phyloP scores from a whole-genome alignment of 2,797 vertebrate genomes.

The Lacerta viridis region DNA sequence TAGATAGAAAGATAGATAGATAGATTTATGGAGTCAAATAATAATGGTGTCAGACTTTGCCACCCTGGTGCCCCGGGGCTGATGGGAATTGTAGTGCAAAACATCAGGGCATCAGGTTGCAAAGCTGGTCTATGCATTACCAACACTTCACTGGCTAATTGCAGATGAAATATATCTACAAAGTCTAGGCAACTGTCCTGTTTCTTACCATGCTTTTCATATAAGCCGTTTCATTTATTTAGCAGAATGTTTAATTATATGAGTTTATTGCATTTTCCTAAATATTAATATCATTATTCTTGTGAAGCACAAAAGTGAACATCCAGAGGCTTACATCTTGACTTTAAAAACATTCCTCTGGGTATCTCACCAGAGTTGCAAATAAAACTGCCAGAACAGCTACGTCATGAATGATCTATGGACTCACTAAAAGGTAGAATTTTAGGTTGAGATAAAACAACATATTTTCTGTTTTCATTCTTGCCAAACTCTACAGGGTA shows the following conservation, averaged over 20 bases:
- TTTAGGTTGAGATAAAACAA: constrained; percentile 10
- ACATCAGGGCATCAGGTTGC: too few species aligned
- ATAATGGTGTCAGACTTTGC: too few species aligned
- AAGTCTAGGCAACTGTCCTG: too few species aligned
- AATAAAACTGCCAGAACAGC: not conserved
- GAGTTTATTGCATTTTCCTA: constrained; percentile 22
- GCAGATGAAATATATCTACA: not conserved
- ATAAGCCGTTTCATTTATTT: constrained; percentile 8
- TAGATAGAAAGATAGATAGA: too few species aligned
- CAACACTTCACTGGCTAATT: not conserved
- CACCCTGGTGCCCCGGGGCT: too few species aligned
- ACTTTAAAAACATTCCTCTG: constrained; percentile 10
- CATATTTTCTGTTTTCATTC: not conserved
- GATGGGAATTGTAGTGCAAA: too few species aligned
- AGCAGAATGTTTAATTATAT: constrained; percentile 19
- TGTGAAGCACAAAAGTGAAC: constrained; percentile 2
- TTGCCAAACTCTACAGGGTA: not conserved
- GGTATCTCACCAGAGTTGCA: constrained; percentile 8
- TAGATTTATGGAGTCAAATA: too few species aligned
- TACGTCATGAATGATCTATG: constrained; percentile 4
- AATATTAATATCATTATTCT: constrained; percentile 14
- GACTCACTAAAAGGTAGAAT: constrained; percentile 6
- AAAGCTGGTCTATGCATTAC: not conserved
- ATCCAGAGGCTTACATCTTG: not conserved
- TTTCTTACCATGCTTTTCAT: not conserved